These are phyloP conservation scores for Myiothlypis coronata DNA, from an alignment of 2,797 vertebrate species.

Conservation along the genomic window DNA sequence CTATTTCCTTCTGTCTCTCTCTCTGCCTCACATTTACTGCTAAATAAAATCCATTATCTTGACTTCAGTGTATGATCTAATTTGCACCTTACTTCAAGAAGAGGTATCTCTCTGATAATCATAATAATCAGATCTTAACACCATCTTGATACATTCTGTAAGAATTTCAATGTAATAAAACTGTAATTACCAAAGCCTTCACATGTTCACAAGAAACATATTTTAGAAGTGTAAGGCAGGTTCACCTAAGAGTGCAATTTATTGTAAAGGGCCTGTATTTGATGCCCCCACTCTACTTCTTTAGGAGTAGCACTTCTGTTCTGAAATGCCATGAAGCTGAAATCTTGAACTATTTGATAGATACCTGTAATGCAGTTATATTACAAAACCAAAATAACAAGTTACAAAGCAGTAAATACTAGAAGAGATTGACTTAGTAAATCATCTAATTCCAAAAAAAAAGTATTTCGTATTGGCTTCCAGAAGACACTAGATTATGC, in stretches of 20 bases:
- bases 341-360: neutral
- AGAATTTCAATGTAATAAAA: neutral
- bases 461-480: neutral
- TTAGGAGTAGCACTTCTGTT: neutral
- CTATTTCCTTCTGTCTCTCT: neutral
- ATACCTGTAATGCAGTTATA: neutral
- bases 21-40: neutral
- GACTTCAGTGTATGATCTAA: neutral
- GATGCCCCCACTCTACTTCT: neutral
- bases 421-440: neutral
- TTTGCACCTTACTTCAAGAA: neutral
- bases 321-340: neutral
- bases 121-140: neutral
- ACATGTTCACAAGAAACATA: neutral
- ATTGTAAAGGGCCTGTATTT: slow-evolving; percentile 14
- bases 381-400: neutral
- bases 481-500: neutral
- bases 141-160: neutral
- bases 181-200: neutral
- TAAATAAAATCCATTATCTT: neutral
- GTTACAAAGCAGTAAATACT: neutral
- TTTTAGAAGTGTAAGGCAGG: neutral
- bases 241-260: neutral
- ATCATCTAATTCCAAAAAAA: neutral
- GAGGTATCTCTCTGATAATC: neutral